These are phyloP conservation scores for Rousettus madagascariensis DNA, from an alignment of 2,797 vertebrate species.

Conservation along the genomic window DNA sequence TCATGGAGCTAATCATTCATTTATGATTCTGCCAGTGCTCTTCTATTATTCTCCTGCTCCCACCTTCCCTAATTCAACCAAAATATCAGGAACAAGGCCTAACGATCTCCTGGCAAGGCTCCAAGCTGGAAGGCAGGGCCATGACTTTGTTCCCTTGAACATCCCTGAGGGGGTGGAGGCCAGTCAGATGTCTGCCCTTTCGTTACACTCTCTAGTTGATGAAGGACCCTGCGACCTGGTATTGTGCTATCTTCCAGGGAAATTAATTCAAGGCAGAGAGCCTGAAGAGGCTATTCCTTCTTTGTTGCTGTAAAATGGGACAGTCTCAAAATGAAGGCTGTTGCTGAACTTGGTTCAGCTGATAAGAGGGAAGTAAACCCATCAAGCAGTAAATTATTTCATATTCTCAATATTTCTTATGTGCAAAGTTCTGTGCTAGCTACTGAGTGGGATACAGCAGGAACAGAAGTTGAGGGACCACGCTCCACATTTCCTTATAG, in stretches of 20 bases:
- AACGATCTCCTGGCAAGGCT: not conserved
- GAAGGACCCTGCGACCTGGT: not conserved
- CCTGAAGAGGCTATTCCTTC: not conserved
- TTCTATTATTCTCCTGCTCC: not conserved
- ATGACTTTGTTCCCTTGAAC: not conserved
- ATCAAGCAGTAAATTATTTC: not conserved
- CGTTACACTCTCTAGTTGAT: not conserved
- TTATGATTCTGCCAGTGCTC: not conserved
- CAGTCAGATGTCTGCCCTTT: rapidly evolving
- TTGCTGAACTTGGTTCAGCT: not conserved
- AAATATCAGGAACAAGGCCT: not conserved
- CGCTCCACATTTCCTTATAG: too few species aligned
- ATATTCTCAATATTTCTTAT: not conserved
- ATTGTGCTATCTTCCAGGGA: not conserved
- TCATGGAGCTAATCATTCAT: not conserved
- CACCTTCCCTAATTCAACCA: not conserved
- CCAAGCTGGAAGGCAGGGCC: not conserved
- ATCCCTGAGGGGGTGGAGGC: rapidly evolving
- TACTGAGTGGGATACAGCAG: not conserved
- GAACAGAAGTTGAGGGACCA: not conserved
- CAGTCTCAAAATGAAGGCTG: not conserved
- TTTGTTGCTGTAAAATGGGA: not conserved
- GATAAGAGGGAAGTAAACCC: not conserved
- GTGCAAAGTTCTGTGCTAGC: not conserved
- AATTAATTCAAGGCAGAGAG: not conserved